Base-by-base conservation (phyloP, 2,797 vertebrate genomes). In the Protonibea diacanthus region DNA sequence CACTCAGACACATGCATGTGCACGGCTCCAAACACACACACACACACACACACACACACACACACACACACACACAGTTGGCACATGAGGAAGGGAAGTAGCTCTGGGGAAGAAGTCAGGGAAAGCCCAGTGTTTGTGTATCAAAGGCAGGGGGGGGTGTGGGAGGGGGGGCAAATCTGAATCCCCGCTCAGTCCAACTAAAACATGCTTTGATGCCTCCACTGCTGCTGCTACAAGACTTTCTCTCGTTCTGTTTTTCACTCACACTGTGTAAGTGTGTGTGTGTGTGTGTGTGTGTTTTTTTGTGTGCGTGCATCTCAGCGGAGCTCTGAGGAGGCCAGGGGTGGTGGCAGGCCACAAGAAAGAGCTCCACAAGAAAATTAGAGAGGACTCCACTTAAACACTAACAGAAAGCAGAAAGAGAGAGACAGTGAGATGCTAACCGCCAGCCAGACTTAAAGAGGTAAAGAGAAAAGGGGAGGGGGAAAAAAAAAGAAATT, bases 351-450 rank as follows among this genome's bases (percentile, higher is more conserved):
- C 92, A 89, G 75, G 89, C 94, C 95, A 95, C 95, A 95, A 95
- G 93, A 96, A 95, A 96, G 94, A 90, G 88, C 82, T 88, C 89
- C 89, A 82, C 76, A 75, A 90, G 94, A 94, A 95, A 96, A 95
- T 96, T 94, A 96, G 92, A 95, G 94, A 95, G 95, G 84, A 93
- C 94, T 94, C 88, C 86, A 93, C 86, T 94, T 94, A 93, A 95
- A 94, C 80, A 90, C 91, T 93, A 92, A 93, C 92, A 94, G 92
- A 93, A 93, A 90, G 88, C 88, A 90, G 80, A 88, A 61, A 74
- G 65, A 80, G 84, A 90, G 88, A 93, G 69, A 85, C 83, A 86
- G 85, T 78, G 82, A 80, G 85, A 93, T 89, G 89, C 73, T 89
- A 90, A 94, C 92, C 92, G 89, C 89, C 85, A 90, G 85, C 83